phyloP scores from a whole-genome alignment of 2,113 vertebrate species.

The Ancistrus triradiatus region DNA sequence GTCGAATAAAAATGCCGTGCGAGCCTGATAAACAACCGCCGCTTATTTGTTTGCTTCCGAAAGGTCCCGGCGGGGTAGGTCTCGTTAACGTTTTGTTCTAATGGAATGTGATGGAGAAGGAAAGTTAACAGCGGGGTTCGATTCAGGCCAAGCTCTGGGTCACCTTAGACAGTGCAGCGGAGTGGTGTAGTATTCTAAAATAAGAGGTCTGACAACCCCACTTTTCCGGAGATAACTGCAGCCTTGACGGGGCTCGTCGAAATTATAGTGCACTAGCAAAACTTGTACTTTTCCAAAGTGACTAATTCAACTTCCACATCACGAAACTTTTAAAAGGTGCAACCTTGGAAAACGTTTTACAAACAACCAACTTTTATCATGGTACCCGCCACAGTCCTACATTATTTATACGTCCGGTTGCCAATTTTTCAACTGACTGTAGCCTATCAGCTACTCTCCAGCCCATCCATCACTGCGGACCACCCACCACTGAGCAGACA shows the following conservation, averaged over 20 bases:
- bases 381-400: too few species aligned
- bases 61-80: conserved; percentile 16
- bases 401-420: too few species aligned
- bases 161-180: conserved; percentile 7
- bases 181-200: conserved; percentile 12
- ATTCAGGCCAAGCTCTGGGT: not conserved
- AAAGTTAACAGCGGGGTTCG: too few species aligned
- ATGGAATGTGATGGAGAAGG: conserved; percentile 6
- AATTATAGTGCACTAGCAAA: conserved; percentile 10
- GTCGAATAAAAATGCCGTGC: conserved; percentile 16
- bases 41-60: conserved; percentile 18
- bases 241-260: conserved; percentile 32
- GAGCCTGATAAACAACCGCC: conserved; percentile 12
- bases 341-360: too few species aligned
- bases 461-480: too few species aligned
- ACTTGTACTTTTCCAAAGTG: conserved; percentile 14
- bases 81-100: conserved; percentile 19
- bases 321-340: too few species aligned
- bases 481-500: too few species aligned
- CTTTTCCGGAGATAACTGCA: conserved; percentile 34
- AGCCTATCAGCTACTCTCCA: too few species aligned
- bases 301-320: conserved; percentile 3
- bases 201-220: conserved; percentile 31
- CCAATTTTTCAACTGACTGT: too few species aligned
- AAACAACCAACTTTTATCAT: too few species aligned